Base-by-base conservation (phyloP, 1,140 invertebrate species). In the Drosophila kohkoa region DNA sequence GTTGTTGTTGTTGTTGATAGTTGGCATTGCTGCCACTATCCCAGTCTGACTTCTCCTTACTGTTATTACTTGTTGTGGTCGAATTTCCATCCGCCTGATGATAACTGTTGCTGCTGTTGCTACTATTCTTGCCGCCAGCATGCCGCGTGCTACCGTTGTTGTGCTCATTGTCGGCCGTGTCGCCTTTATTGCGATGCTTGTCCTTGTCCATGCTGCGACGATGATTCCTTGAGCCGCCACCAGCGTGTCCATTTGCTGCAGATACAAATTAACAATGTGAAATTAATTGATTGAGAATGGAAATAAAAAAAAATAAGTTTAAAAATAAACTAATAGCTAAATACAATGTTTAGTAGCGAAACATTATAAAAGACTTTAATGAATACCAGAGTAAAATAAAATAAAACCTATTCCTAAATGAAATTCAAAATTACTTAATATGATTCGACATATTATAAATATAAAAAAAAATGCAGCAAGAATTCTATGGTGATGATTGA, bases 121-220 rank as follows among this genome's bases (percentile, higher is more conserved):
- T 78, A 46, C 46, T 70, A 49, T 71, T 80, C 52, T 89, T 83
- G 52, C 70, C 81, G 46, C 70, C 82, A 38, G 69, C 65, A 46
- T 83, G 70, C 32, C 83, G 81, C 46, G 77, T 52, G 55, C 85
- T 88, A 55, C 81, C 73, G 57, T 83, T 88, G 51, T 81, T 87
- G 67, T 77, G 81, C 67, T 87, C 83, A 58, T 75, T 90, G 72
- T 88, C 77, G 30, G 63, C 73, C 16, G 81, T 65, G 32, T 82
- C 79, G 35, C 70, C 54, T 57, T 89, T 90, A 30, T 90, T 91
- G 28, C 85, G 83, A 75, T 87, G 77, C 59, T 89, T 89, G n/a
- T 92, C 92, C 75, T 92, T 92, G 71, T 92, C 90, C 69, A 89
- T 71, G 66, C 91, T 92, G 60, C 92, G 90, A 43, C 91, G 86